These are phyloP conservation scores for Thecophora atra DNA, from an alignment of 2,888 invertebrate genomes.

Conservation along the genomic window DNA sequence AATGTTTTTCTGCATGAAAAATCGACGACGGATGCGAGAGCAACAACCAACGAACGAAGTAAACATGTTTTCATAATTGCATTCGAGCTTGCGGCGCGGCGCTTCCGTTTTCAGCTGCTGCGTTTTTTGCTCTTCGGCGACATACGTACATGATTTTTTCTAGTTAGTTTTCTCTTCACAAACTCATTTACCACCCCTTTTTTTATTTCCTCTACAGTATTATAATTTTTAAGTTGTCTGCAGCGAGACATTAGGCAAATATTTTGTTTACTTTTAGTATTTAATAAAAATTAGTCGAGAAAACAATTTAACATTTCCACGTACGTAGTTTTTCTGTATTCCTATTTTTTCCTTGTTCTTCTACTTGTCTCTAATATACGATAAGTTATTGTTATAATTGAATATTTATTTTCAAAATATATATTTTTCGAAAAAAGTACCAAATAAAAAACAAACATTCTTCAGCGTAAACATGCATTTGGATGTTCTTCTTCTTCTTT, in stretches of 20 bases:
- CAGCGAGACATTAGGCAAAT: slow-evolving; percentile 58
- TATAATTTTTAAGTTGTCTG: slow-evolving; percentile 54
- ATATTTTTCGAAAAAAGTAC: too few species aligned
- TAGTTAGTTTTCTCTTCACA: background rate
- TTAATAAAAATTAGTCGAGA: slow-evolving; percentile 31
- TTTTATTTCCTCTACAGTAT: slow-evolving; percentile 3
- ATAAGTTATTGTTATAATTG: slow-evolving; percentile 11
- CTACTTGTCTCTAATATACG: background rate
- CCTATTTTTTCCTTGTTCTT: background rate
- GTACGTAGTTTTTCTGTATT: slow-evolving; percentile 12
- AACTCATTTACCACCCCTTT: background rate
- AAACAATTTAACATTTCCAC: slow-evolving; percentile 29
- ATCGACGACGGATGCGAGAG: too few species aligned
- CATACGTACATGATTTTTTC: background rate
- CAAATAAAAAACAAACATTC: slow-evolving; percentile 1
- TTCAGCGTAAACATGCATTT: slow-evolving; percentile 35
- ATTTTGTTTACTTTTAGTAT: slow-evolving; percentile 34
- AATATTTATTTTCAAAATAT: background rate
- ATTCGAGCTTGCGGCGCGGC: background rate
- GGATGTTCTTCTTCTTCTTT: too few species aligned
- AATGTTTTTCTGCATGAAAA: too few species aligned
- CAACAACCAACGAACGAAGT: too few species aligned
- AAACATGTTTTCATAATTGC: too few species aligned
- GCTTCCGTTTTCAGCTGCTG: background rate
- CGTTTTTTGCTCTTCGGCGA: background rate